Evolutionary conservation across 2,888 invertebrate species (phyloP), one percentile per base, ranked within the genome.

Genomic region (Coenonympha glycerion): DNA sequence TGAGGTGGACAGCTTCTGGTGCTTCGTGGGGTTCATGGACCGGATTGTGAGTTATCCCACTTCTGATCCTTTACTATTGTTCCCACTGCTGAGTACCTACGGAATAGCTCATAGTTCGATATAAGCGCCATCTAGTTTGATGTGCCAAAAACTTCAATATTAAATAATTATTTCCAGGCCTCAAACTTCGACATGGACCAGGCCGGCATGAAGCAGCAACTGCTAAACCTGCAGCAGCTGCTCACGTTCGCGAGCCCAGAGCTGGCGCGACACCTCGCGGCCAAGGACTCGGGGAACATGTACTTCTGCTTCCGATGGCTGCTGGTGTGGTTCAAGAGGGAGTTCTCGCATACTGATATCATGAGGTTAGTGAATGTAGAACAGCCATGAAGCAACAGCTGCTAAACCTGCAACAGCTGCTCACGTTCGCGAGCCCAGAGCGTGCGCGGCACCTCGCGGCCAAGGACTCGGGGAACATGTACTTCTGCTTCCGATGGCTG

Each of bases 301-400:
- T 99, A 97, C 81, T 99, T 99, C 85, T 98, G 98, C 77, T 99
- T 99, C 87, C 94, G 99, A 6, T 99, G 99, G 98, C 90, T 99
- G 21, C 89, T 99, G 8, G 97, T 98, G 6, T 91, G 96, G 81
- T 99, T 98, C 76, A 99, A 99, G 78, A 85, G 99, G 58, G 99
- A 99, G 84, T 95, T 99, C 72, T 91, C 91, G 16, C 93, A 95
- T 55, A 87, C 90, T 3, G 96, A 98, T 71, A 93, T 96, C 44
- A 92, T 96, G 90, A 91, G 93, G 88, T 56, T 2, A 28, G 22
- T 22, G 3, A 15, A 3, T 31, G 9, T 26, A 33, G 5, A 34
- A n/a, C n/a, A n/a, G 95, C 96, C 44, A 99, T 99, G 95, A 98
- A 98, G 80, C 90, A 90, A 41, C 99, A 99, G 74, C 87, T 99